Conservation (phyloP, 1,140 invertebrate species). For the Drosophila jambulina region DNA sequence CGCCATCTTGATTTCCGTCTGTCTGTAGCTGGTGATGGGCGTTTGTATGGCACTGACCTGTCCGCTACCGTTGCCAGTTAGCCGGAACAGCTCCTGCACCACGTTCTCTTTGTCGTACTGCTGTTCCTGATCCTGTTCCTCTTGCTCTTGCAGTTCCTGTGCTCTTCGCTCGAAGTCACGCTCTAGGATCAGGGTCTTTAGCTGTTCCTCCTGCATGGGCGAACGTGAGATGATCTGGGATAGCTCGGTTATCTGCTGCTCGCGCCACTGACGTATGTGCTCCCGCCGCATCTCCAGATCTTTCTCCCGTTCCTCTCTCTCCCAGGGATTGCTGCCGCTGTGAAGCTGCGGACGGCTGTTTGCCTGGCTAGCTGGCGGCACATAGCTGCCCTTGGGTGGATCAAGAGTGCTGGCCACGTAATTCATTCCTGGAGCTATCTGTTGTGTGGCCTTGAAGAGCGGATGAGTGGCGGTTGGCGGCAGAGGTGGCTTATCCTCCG, state of each 20-base stretch:
- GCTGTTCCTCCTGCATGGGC: constrained; percentile 93
- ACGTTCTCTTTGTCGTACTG: constrained; percentile 85
- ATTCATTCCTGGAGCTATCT: constrained; percentile 76
- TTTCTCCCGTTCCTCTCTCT: constrained; percentile 94
- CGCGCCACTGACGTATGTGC: constrained; percentile 88
- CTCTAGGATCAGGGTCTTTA: constrained; percentile 93
- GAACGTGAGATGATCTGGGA: constrained; percentile 89
- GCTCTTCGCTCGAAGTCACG: constrained; percentile 95
- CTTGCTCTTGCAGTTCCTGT: constrained; percentile 90
- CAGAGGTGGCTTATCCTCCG: constrained; percentile 88
- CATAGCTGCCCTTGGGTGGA: constrained; percentile 91
- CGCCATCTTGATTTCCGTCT: constrained; percentile 81
- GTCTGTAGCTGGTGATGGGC: constrained; percentile 76
- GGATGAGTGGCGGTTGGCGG: constrained; percentile 91
- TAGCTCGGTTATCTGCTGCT: constrained; percentile 93
- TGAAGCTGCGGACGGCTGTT: constrained; percentile 45
- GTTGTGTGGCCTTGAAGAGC: constrained; percentile 89
- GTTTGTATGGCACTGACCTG: constrained; percentile 79
- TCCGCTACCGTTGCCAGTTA: constrained; percentile 49
- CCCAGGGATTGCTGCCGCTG: constrained; percentile 91
- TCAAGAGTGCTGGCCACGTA: constrained; percentile 88
- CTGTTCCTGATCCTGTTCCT: constrained; percentile 91
- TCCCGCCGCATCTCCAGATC: constrained; percentile 85
- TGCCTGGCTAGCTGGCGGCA: constrained; percentile 86
- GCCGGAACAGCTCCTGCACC: constrained; percentile 77